These are phyloP conservation scores for Bradysia coprophila DNA, from an alignment of 1,140 invertebrate species.

Conservation along the genomic window DNA sequence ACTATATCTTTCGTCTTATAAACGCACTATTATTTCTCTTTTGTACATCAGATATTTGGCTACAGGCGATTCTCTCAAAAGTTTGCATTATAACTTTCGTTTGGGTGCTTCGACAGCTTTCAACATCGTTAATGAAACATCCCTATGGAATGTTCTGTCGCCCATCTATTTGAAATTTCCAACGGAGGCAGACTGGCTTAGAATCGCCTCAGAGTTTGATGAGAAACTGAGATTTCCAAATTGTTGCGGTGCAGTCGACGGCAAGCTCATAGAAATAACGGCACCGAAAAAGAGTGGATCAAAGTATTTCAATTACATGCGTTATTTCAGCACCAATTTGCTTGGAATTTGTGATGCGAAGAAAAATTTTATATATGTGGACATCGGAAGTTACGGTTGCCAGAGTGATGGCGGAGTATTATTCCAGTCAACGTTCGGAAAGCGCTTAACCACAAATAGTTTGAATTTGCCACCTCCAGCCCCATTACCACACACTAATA, in stretches of 20 bases:
- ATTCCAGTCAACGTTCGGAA: constrained; percentile 5
- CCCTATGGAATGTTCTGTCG: no score
- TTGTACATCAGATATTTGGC: no score
- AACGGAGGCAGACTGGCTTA: constrained; percentile 10
- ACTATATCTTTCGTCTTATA: no score
- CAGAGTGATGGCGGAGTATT: constrained; percentile 25
- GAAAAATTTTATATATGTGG: constrained; percentile 23
- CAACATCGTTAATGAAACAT: no score
- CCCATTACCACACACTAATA: constrained; percentile 9
- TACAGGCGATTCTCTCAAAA: no score
- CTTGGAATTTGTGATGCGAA: constrained; percentile 26
- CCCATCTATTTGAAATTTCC: no score
- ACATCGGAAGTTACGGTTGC: constrained; percentile 23
- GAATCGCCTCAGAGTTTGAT: constrained; percentile 12
- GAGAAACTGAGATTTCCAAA: constrained; percentile 18
- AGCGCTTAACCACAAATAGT: constrained; percentile 1
- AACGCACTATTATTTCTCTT: no score
- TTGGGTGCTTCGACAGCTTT: no score
- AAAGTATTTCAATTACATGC: constrained; percentile 26
- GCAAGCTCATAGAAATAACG: constrained; percentile 14
- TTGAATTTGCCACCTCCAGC: constrained; percentile 12
- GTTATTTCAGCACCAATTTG: constrained; percentile 23
- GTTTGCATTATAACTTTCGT: no score
- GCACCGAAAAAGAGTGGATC: constrained; percentile 15
- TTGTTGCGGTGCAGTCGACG: constrained; percentile 21